Evolutionary conservation across 37 sponge, comb jelly and placozoan species (phyloP).

Genomic region (Haliclona indistincta): DNA sequence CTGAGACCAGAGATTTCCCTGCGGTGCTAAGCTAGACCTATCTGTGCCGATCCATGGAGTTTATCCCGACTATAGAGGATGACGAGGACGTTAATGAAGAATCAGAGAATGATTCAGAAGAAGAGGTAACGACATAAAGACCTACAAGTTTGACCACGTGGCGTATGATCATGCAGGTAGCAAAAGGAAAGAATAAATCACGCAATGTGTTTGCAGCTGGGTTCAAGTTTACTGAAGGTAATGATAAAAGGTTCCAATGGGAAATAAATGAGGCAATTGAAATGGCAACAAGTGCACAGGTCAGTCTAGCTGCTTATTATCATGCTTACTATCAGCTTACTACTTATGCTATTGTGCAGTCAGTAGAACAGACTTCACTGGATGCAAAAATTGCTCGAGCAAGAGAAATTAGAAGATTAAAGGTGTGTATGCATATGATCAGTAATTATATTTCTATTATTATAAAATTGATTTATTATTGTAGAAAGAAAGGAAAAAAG

Average conservation of each 20-base stretch:
- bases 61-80: constrained; percentile 85
- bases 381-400: constrained; percentile 70
- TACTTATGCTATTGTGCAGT: not conserved
- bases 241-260: constrained; percentile 5
- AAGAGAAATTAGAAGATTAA: constrained; percentile 40
- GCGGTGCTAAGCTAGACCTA: too few species aligned
- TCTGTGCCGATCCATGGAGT: too few species aligned
- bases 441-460: not conserved
- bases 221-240: constrained; percentile 38
- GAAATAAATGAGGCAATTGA: constrained; percentile 19
- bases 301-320: not conserved
- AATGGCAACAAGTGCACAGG: constrained; percentile 13
- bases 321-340: not conserved
- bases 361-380: constrained; percentile 15
- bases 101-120: constrained; percentile 47
- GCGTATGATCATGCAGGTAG: not conserved
- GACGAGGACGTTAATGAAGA: constrained; percentile 49
- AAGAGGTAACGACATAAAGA: constrained; percentile 19
- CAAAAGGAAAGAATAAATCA: constrained; percentile 15
- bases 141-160: too few species aligned
- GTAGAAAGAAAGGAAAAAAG: too few species aligned
- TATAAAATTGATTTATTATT: not conserved
- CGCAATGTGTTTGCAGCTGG: constrained; percentile 24
- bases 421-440: constrained; percentile 15
- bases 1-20: not conserved